Percentiles rank a stretch among this genome's conserved stretches.
Evolutionary conservation across 2,888 invertebrate genomes (phyloP).

Genomic region (Drosophila ustulata): DNA sequence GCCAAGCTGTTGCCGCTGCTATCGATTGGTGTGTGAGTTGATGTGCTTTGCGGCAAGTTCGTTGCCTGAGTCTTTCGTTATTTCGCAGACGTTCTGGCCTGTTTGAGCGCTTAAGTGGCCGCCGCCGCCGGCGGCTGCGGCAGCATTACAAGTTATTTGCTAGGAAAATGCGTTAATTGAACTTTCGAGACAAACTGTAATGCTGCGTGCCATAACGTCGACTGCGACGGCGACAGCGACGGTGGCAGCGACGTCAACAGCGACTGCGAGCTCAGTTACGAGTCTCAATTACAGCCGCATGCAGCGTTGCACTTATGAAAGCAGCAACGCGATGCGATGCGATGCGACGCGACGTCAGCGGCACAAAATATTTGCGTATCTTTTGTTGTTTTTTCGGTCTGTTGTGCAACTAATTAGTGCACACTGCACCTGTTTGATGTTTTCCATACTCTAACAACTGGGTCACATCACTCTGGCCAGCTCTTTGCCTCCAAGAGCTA

Average conservation of each 20-base stretch:
- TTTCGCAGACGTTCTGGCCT: slow-evolving; percentile 80
- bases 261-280: slow-evolving; percentile 20
- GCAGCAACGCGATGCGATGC: slow-evolving; percentile 42
- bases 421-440: slow-evolving; percentile 64
- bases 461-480: too few species aligned
- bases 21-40: slow-evolving; percentile 15
- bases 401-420: slow-evolving; percentile 82
- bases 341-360: slow-evolving; percentile 23
- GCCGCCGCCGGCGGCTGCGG: slow-evolving; percentile 24
- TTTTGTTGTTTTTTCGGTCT: slow-evolving; percentile 80
- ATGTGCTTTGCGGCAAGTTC: slow-evolving; percentile 50
- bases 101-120: slow-evolving; percentile 78
- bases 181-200: slow-evolving; percentile 80
- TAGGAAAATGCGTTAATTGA: slow-evolving; percentile 77
- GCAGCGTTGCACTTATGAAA: slow-evolving; percentile 64
- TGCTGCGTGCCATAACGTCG: slow-evolving; percentile 63
- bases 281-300: slow-evolving; percentile 61
- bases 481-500: not conserved
- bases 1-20: not conserved
- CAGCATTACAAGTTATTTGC: slow-evolving; percentile 43
- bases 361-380: slow-evolving; percentile 76
- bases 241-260: not conserved
- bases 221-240: slow-evolving; percentile 12
- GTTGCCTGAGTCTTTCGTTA: slow-evolving; percentile 80
- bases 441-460: slow-evolving; percentile 30